These are phyloP conservation scores for Esox niger DNA, from an alignment of 2,113 vertebrate species.

Conservation along the genomic window DNA sequence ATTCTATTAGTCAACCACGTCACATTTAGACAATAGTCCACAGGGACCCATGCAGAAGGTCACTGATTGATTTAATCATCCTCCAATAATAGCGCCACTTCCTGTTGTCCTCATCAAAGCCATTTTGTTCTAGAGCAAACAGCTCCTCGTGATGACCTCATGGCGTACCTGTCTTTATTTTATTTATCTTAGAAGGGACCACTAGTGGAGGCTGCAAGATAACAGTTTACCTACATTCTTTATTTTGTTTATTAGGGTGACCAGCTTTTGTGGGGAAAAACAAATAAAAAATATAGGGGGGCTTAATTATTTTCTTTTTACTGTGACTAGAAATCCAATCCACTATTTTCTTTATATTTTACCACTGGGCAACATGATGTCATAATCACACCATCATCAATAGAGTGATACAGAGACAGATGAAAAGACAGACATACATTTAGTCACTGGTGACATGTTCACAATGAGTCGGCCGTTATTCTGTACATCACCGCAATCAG, in stretches of 20 bases:
- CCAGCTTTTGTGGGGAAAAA: no score
- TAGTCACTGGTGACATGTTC: background rate
- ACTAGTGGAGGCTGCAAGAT: no score
- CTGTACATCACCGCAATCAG: background rate
- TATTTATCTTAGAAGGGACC: no score
- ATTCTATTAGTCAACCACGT: background rate
- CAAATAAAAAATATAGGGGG: no score
- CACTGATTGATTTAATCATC: background rate
- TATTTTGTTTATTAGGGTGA: no score
- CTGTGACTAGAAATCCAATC: no score
- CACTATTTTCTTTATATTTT: no score
- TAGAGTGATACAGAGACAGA: conserved; percentile 7
- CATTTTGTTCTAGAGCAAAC: background rate
- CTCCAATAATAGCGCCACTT: background rate
- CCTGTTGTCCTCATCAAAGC: background rate
- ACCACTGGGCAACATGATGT: no score
- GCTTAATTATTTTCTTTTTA: no score
- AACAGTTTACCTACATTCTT: no score
- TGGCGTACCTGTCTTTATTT: no score
- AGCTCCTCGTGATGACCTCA: background rate
- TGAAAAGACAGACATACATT: background rate
- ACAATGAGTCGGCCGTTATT: background rate
- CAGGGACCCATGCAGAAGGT: background rate
- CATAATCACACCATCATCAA: background rate
- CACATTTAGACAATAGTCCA: background rate